These are phyloP conservation scores for Naso thynnoides DNA, from an alignment of 2,797 vertebrate genomes.

Conservation along the genomic window DNA sequence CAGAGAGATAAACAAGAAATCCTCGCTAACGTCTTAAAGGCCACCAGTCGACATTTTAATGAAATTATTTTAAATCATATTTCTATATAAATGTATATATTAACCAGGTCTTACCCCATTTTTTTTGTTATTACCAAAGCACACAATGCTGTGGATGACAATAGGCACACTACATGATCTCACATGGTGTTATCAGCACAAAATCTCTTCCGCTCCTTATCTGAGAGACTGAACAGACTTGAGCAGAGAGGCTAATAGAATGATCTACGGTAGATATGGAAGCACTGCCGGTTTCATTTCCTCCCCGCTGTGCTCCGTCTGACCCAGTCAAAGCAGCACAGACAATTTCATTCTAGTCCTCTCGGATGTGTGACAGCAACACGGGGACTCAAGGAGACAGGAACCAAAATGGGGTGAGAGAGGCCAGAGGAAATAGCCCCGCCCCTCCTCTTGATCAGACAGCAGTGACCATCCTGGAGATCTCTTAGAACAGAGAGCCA, in stretches of 20 bases:
- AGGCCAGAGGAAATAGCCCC: constrained; percentile 26
- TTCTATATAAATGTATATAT: constrained; percentile 71
- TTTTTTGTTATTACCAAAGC: constrained; percentile 58
- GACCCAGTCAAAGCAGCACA: constrained; percentile 23
- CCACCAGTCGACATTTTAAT: constrained; percentile 74
- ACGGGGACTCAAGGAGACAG: constrained; percentile 32
- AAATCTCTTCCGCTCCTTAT: constrained; percentile 42
- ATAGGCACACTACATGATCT: constrained; percentile 53
- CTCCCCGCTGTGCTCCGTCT: constrained; percentile 21
- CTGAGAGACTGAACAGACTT: constrained; percentile 33
- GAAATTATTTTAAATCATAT: constrained; percentile 64
- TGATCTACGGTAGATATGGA: constrained; percentile 52
- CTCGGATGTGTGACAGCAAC: constrained; percentile 46
- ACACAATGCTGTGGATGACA: constrained; percentile 50
- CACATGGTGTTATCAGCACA: constrained; percentile 51
- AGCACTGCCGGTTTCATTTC: constrained; percentile 54
- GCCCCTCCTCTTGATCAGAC: constrained; percentile 48
- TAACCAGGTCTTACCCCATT: constrained; percentile 48
- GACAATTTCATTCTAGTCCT: constrained; percentile 27
- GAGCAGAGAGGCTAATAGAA: constrained; percentile 33
- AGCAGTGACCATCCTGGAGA: constrained; percentile 58
- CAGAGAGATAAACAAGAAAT: constrained; percentile 64
- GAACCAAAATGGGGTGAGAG: constrained; percentile 37
- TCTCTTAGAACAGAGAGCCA: constrained; percentile 82
- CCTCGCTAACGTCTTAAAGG: constrained; percentile 74